These are phyloP conservation scores for Clytia hemisphaerica DNA, from an alignment of 30 jellyfish, hydroid and myxozoan species.

Conservation along the genomic window DNA sequence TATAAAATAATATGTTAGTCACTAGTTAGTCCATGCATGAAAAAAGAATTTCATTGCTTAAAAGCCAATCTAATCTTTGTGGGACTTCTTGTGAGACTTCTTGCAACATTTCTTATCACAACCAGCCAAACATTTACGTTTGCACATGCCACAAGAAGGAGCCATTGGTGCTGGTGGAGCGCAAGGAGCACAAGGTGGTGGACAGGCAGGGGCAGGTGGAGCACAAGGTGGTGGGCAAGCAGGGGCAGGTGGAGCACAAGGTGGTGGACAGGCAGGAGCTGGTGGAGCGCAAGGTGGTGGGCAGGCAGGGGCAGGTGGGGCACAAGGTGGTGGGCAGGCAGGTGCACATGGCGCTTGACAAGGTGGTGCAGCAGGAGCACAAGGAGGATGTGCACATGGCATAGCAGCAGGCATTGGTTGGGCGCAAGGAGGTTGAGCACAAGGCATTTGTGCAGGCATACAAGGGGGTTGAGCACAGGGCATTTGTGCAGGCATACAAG, in stretches of 20 bases:
- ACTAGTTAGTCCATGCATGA: no score
- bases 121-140: constrained; percentile 21
- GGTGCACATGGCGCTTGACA: constrained; percentile 23
- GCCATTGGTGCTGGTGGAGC: neutral
- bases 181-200: constrained; percentile 4
- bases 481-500: constrained; percentile 11
- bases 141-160: constrained; percentile 14
- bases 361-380: no score
- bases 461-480: constrained; percentile 31
- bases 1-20: no score
- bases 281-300: no score
- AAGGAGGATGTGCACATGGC: constrained; percentile 22
- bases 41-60: no score
- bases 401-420: constrained; percentile 10
- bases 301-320: no score
- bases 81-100: constrained; percentile 1
- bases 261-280: neutral
- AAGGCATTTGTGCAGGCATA: neutral
- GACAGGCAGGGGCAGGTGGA: constrained; percentile 6
- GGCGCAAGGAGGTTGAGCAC: constrained; percentile 32
- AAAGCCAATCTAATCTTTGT: no score
- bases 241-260: neutral
- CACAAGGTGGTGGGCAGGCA: constrained; percentile 10
- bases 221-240: neutral
- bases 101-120: constrained; percentile 33